phyloP scores from a whole-genome alignment of 2,888 invertebrate species.

The Hecatera dysodea region DNA sequence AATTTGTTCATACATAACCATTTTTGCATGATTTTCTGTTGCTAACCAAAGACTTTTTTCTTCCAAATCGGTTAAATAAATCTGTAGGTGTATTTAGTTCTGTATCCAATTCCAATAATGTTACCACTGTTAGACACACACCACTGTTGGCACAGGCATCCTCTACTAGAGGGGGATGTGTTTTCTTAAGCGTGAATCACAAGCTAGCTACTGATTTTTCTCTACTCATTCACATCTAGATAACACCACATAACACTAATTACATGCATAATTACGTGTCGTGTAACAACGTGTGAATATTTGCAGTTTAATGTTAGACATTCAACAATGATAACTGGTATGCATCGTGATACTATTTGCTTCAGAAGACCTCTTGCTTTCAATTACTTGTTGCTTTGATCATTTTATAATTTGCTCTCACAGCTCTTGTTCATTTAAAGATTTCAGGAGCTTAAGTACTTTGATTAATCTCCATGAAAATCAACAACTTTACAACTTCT shows the following conservation, averaged over 20 bases:
- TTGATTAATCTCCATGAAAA: too few relatives aligned
- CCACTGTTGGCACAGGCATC: neutral
- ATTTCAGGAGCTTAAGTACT: too few relatives aligned
- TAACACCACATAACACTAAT: conserved; percentile 22
- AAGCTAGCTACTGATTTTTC: neutral
- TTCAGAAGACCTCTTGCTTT: neutral
- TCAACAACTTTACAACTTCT: too few relatives aligned
- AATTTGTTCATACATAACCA: too few relatives aligned
- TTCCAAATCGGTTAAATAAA: neutral
- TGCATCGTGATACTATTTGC: neutral
- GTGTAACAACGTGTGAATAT: conserved; percentile 44
- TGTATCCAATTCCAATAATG: neutral
- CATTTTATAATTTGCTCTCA: too few relatives aligned
- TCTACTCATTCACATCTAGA: conserved; percentile 2
- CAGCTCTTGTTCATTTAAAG: too few relatives aligned
- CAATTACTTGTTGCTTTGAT: neutral
- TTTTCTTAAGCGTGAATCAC: neutral
- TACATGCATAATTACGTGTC: conserved; percentile 18
- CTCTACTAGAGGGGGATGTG: too few relatives aligned
- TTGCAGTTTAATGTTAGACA: conserved; percentile 15
- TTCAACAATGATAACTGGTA: neutral
- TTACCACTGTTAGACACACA: neutral
- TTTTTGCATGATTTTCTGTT: neutral
- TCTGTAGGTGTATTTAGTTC: neutral
- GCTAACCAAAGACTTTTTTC: neutral